Conservation (phyloP, 2,113 vertebrate genomes). For the Gopherus flavomarginatus region DNA sequence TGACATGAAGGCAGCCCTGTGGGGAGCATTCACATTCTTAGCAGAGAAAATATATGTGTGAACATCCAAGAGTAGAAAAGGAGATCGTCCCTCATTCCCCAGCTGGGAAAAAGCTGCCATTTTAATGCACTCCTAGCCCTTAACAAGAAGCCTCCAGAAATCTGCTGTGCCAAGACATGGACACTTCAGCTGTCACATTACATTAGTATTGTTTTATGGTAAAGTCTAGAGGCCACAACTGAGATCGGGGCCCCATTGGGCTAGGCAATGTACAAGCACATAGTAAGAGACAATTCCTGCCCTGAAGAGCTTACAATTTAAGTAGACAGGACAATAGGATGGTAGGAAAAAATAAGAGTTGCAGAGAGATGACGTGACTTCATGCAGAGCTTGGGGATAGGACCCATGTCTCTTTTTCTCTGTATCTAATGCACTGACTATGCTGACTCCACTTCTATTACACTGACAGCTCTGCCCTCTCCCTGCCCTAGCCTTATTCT, state of each 20-base stretch:
- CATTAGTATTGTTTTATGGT: background rate
- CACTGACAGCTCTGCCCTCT: background rate
- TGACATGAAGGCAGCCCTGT: background rate
- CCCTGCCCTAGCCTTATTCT: background rate
- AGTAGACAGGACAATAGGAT: background rate
- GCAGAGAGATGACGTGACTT: no score
- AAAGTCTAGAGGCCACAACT: background rate
- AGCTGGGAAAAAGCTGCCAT: accelerated
- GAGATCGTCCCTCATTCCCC: background rate
- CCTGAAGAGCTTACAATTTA: background rate
- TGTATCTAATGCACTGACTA: background rate
- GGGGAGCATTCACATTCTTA: background rate
- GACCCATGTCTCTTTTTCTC: background rate
- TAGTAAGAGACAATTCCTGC: background rate
- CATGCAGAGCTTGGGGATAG: background rate
- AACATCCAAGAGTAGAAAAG: background rate
- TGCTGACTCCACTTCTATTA: background rate
- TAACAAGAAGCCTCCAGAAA: background rate
- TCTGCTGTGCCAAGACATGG: background rate
- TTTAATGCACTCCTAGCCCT: background rate
- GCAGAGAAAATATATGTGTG: background rate
- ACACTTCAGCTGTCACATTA: background rate
- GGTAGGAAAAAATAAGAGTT: background rate
- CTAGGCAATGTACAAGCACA: background rate
- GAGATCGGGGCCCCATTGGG: background rate